These are phyloP conservation scores for Hippopotamus amphibius DNA, from an alignment of 2,113 vertebrate species.

Conservation along the genomic window DNA sequence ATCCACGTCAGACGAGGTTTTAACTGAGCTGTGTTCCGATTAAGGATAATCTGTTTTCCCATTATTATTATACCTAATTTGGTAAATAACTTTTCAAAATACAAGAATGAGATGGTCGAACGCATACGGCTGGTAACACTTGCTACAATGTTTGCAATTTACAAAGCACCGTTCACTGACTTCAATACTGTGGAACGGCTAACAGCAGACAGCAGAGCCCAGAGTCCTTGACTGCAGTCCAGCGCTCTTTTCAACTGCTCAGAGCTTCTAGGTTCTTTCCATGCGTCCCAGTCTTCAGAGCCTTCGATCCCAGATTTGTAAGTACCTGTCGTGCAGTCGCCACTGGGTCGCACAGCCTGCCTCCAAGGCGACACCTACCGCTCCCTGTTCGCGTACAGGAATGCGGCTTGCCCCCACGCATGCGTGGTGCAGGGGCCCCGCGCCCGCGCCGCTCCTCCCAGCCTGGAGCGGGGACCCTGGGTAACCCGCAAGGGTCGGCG, in stretches of 20 bases:
- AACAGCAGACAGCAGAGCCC: background rate
- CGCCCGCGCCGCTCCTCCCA: rapidly evolving
- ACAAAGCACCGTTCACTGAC: background rate
- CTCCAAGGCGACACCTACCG: rapidly evolving
- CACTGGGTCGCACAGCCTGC: rapidly evolving
- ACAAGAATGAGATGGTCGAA: background rate
- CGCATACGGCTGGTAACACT: background rate
- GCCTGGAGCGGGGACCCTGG: rapidly evolving
- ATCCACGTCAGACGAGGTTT: background rate
- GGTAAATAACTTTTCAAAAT: background rate
- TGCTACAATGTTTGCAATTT: background rate
- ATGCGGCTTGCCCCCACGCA: background rate
- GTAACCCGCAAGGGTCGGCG: background rate
- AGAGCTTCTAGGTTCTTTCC: background rate
- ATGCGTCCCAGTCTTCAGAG: background rate
- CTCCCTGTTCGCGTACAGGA: rapidly evolving
- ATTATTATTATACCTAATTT: background rate
- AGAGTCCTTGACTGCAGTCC: background rate
- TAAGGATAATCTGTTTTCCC: background rate
- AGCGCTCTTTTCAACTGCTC: background rate
- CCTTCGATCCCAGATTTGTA: background rate
- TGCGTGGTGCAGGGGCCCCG: background rate
- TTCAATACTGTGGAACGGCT: background rate
- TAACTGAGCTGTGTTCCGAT: background rate
- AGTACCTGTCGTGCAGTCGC: background rate